Percentiles rank a stretch among this genome's conserved stretches.
These are phyloP conservation scores for Scaptomyza flava DNA, from an alignment of 2,888 invertebrate genomes.

Conservation along the genomic window DNA sequence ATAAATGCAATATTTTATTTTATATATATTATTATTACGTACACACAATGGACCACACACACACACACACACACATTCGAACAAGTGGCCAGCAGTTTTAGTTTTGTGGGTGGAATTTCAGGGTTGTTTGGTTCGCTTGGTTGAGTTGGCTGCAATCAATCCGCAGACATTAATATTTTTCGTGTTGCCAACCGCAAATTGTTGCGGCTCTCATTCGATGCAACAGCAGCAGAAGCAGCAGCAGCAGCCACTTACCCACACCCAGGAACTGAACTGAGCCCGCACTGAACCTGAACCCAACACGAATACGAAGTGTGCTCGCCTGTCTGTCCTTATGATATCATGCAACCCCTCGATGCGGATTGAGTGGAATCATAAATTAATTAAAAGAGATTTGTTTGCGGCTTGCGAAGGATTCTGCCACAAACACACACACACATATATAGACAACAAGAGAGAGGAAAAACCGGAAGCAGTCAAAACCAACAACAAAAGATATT, in stretches of 20 bases:
- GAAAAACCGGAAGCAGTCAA: slow-evolving; percentile 47
- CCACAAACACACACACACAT: slow-evolving; percentile 48
- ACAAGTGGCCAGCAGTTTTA: slow-evolving; percentile 68
- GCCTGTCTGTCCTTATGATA: slow-evolving; percentile 36
- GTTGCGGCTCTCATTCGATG: slow-evolving; percentile 67
- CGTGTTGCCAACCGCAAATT: slow-evolving; percentile 78
- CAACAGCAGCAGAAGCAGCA: slow-evolving; percentile 32
- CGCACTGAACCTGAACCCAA: slow-evolving; percentile 12
- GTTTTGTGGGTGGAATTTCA: slow-evolving; percentile 45
- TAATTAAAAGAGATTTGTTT: slow-evolving; percentile 83
- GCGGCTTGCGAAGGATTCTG: slow-evolving; percentile 82
- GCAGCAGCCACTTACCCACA: slow-evolving; percentile 20
- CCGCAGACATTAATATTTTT: slow-evolving; percentile 79
- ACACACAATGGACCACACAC: slow-evolving; percentile 39
- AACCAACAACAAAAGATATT: slow-evolving; percentile 68
- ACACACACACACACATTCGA: slow-evolving; percentile 24
- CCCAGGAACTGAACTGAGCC: slow-evolving; percentile 8
- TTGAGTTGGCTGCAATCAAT: slow-evolving; percentile 64
- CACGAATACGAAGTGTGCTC: neutral
- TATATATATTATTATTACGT: slow-evolving; percentile 67
- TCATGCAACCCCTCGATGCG: slow-evolving; percentile 75
- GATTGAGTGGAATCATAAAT: slow-evolving; percentile 83
- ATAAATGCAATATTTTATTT: slow-evolving; percentile 72
- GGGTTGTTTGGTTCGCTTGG: neutral
- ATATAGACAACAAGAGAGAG: too few relatives aligned